These are phyloP conservation scores for Drosophila pseudoananassae DNA, from an alignment of 1,140 invertebrate genomes.

Conservation along the genomic window DNA sequence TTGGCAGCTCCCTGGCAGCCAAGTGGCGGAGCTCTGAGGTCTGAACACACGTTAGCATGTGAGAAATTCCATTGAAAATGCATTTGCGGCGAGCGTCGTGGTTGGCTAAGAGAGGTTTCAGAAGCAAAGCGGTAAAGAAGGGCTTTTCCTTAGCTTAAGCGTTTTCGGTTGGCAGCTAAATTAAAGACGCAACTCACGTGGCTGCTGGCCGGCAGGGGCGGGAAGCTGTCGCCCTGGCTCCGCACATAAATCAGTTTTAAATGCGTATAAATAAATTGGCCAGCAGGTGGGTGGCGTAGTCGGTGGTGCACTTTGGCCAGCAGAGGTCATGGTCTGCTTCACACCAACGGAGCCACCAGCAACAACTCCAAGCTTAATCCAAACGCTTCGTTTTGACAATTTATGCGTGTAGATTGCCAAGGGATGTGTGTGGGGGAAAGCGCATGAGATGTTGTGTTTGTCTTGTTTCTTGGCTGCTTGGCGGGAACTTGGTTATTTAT, in stretches of 20 bases:
- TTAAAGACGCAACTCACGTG: conserved; percentile 75
- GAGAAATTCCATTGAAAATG: conserved; percentile 77
- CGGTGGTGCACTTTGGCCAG: conserved; percentile 28
- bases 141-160: conserved; percentile 15
- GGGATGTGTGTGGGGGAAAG: conserved; percentile 10
- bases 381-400: conserved; percentile 74
- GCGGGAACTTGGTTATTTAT: conserved; percentile 61
- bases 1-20: conserved; percentile 30
- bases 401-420: conserved; percentile 58
- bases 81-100: conserved; percentile 64
- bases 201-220: conserved; percentile 22
- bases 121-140: background rate
- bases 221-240: conserved; percentile 44
- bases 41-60: conserved; percentile 46
- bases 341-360: conserved; percentile 17
- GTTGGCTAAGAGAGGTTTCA: conserved; percentile 6
- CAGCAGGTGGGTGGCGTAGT: conserved; percentile 25
- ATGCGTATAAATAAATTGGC: conserved; percentile 80
- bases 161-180: conserved; percentile 60
- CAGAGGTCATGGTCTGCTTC: conserved; percentile 43
- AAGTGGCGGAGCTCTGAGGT: conserved; percentile 34
- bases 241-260: conserved; percentile 79
- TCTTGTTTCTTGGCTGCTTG: conserved; percentile 60
- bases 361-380: conserved; percentile 55
- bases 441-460: conserved; percentile 66